Evolutionary conservation across 2,888 invertebrate species (phyloP), one percentile per base, ranked within the genome.

Genomic region (Epinotia demarniana): DNA sequence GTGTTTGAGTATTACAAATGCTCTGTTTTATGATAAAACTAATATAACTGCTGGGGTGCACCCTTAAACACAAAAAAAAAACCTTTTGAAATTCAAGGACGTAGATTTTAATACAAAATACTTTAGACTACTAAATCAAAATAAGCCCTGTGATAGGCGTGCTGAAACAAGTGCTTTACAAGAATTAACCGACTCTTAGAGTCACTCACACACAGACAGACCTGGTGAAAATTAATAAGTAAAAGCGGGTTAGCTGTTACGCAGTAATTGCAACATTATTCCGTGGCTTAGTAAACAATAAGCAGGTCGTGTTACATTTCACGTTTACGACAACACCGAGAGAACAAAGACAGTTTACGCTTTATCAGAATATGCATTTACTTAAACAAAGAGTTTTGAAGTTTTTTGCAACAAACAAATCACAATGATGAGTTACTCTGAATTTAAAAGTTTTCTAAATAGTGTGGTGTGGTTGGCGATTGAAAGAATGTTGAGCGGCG

Each of bases 341-440:
- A 84, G 90, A 92, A 92, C 92, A 92, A 93, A 91, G 92, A 86
- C 82, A 87, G 92, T 92, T 92, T 92, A 90, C 91, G 89, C 89
- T 89, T 89, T 87, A 89, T 88, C 88, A 86, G 90, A 90, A 89
- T 90, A 88, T 87, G 85, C 84, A 86, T 89, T 88, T 87, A 86
- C 86, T 85, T 84, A 81, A 81, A 80, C 83, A 88, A 85, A 84
- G 82, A 83, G 88, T 88, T 88, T 88, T 87, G 87, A 88, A 88
- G 88, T 89, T 85, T 84, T 61, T 80, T 81, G 80, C 81, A 77
- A 75, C 73, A 78, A 78, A 78, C 77, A 78, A 75, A 73, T 72
- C 75, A 78, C 78, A 77, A 73, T 72, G 67, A 73, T 76, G 75
- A 76, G 75, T 77, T 80, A 79, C 80, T 77, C 75, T 75, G 81